Evolutionary conservation across 2,113 vertebrate genomes (phyloP), one percentile per base, ranked within the genome.

Genomic region (Cephalopterus ornatus): DNA sequence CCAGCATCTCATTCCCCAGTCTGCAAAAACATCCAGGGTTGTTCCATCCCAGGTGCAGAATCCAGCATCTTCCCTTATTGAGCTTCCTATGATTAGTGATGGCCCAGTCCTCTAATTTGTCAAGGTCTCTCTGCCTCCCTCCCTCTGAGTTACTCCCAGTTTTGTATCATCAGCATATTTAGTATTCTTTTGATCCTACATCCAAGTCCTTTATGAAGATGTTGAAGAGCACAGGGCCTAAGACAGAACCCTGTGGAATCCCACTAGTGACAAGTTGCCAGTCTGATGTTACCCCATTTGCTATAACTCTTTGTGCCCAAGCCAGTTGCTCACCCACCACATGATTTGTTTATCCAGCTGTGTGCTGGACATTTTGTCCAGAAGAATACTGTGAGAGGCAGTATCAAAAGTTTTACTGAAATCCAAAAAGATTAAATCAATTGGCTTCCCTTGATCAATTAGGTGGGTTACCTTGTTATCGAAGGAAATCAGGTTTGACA

Each of bases 1-100:
- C 23, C 50, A 50, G 21, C 6, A 27, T 35, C 21, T 73, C 9
- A 11, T 66, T 81, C 9, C 22, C 6, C 14, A 15, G 5, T 15
- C 32, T 37, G 18, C 7, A 8, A 5, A 11, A 37, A 28, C 37
- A 49, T 32, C 6, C 22, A 50, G 18, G 14, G 9, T 19, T 58
- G 14, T 22, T 12, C 17, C 32, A 50, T 37, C 4, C 27, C 22
- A 58, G 37, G 7, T 44, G 22, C 33, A 66, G 33, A 24, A 81
- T 74, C 32, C 0, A 0, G 3, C 50, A 37, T 8, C 33, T 42
- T 59, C 21, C 26, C 17, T 42, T 37, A 27, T 10, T 28, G 5
- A 66, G 44, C 3, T 56, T 35, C 42, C 27, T 37, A 9, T 6
- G 7, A 24, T 22, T 5, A 1, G 17, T 23, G 14, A 33, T 20